Conservation (phyloP, 2,113 vertebrate genomes). For the Lepisosteus oculatus region DNA sequence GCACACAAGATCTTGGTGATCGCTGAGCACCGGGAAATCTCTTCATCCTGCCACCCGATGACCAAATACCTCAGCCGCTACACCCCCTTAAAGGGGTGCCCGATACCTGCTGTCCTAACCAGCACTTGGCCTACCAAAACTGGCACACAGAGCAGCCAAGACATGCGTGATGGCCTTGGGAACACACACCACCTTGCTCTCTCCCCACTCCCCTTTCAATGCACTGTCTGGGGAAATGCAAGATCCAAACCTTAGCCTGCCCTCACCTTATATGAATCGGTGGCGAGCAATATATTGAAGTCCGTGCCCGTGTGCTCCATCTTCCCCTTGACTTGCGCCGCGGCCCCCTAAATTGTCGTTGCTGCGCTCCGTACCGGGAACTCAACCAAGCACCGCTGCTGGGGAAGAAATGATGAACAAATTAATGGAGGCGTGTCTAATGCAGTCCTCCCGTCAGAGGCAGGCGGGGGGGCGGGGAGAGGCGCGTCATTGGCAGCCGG, state of each 20-base stretch:
- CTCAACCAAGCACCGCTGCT: conserved; percentile 39
- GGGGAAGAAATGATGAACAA: conserved; percentile 17
- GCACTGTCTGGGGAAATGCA: conserved; percentile 1
- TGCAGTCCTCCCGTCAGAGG: background rate
- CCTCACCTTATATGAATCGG: conserved; percentile 91
- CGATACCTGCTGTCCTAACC: conserved; percentile 21
- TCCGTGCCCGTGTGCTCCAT: conserved; percentile 81
- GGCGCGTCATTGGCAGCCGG: background rate
- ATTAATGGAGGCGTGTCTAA: conserved; percentile 17
- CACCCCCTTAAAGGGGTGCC: too few species aligned
- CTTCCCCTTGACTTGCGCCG: conserved; percentile 55
- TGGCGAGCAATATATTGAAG: conserved; percentile 87
- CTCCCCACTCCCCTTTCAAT: conserved; percentile 24
- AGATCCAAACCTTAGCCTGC: background rate
- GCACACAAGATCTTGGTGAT: too few species aligned
- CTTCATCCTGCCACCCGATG: too few species aligned
- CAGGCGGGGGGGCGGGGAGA: background rate
- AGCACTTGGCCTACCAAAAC: conserved; percentile 38
- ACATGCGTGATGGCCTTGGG: conserved; percentile 56
- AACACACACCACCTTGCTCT: conserved; percentile 59
- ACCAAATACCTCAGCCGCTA: too few species aligned
- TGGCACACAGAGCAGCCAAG: conserved; percentile 29
- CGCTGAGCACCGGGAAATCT: too few species aligned
- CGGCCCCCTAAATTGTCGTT: conserved; percentile 58
- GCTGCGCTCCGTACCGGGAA: conserved; percentile 31